Evolutionary conservation across 2,888 invertebrate genomes (phyloP), one percentile per base, ranked within the genome.

Genomic region (Schizaphis graminum): DNA sequence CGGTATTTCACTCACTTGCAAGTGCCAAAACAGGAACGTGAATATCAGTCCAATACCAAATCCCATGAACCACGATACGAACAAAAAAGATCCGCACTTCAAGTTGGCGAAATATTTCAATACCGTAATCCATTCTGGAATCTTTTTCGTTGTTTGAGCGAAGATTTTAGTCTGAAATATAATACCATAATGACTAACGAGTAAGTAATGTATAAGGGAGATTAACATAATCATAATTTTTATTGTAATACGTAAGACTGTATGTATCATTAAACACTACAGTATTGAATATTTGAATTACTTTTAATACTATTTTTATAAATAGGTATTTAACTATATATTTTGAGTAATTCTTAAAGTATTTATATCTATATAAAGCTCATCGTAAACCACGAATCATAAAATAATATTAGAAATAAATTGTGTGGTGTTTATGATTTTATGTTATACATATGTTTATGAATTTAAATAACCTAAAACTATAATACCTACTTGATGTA

Each of bases 31-130:
- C 94, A 99, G 97, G 96, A 99, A 99, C 8, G 99, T 99, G 96
- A 99, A 99, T 95, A 99, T 99, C 95, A 99, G 97, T 1, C 99
- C 99, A 95, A 99, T 99, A 93, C 99, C 99, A 96, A 99, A 99
- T 94, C 99, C 99, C 99, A 99, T 99, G 96, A 98, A 99, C 99
- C 99, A 99, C 91, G 99, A 98, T 61, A 99, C 98, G 96, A 99
- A 98, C 91, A 99, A 97, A 96, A 99, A 98, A 1, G 98, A 98
- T 28, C 98, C 98, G 95, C 99, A 98, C 96, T 98, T 98, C 94
- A 98, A 96, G 96, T 98, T 98, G 95, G 98, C 98, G 96, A 99
- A 98, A 95, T 99, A 98, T 95, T 97, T 97, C 95, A 99, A 96
- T 92, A 99, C 99, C 1, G 98, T 98, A 95, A 99, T 97, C 99